phyloP scores from a whole-genome alignment of 2,888 invertebrate species.

The Digitonthophagus gazella region DNA sequence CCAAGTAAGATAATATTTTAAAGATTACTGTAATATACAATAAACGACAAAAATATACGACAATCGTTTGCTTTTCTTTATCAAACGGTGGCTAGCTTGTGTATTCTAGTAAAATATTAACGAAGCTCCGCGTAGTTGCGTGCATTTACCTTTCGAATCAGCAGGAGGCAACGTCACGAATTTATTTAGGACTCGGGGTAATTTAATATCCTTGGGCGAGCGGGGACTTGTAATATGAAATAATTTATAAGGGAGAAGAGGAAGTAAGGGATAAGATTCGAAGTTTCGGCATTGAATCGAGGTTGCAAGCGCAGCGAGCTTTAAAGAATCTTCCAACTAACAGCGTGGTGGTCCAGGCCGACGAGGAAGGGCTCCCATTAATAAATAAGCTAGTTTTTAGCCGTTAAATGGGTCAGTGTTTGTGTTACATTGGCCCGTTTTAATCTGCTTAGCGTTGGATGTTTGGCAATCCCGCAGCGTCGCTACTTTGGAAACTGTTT shows the following conservation, averaged over 20 bases:
- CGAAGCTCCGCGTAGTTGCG: neutral
- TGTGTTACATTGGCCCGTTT: conserved; percentile 10
- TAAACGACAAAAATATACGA: neutral
- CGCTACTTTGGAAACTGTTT: neutral
- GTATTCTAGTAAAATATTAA: neutral
- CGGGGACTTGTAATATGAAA: conserved; percentile 5
- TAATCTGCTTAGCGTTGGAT: conserved; percentile 8
- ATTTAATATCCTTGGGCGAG: conserved; percentile 8
- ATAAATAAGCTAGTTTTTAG: conserved; percentile 17
- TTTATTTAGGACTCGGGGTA: conserved; percentile 9
- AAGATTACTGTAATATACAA: too few species aligned
- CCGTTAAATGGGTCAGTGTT: conserved; percentile 13
- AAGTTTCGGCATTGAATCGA: neutral
- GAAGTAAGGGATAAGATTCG: neutral
- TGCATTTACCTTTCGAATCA: conserved; percentile 5
- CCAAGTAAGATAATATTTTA: neutral
- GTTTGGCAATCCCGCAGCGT: neutral
- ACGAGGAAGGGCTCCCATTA: conserved; percentile 10
- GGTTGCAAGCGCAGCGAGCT: neutral
- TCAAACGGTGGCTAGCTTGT: neutral
- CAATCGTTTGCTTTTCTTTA: neutral
- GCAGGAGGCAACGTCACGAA: conserved; percentile 1
- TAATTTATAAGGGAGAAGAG: conserved; percentile 9
- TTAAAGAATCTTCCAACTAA: neutral
- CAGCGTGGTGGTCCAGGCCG: neutral